Conservation (phyloP, 2,797 vertebrate species). For the Alcedo atthis region DNA sequence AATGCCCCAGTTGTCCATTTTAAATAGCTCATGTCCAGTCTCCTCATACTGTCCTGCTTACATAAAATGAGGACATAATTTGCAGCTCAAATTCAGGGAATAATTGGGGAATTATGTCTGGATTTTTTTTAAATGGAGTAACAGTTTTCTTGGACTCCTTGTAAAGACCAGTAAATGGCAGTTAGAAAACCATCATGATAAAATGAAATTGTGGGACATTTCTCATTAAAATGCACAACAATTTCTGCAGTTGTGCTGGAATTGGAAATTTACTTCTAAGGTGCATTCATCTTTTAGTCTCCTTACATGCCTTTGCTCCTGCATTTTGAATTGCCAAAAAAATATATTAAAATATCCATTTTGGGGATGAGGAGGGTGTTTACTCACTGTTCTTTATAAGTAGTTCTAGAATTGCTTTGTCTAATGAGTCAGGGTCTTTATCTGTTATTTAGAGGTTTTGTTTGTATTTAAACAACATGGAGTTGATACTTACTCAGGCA, state of each 20-base stretch:
- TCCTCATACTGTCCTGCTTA: not conserved
- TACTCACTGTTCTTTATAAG: not conserved
- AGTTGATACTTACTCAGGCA: not conserved
- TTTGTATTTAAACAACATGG: not conserved
- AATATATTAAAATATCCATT: not conserved
- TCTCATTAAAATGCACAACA: not conserved
- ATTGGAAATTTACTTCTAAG: not conserved
- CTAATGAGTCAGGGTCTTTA: not conserved
- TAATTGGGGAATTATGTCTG: not conserved
- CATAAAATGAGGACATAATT: slow-evolving; percentile 7
- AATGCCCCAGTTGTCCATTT: not conserved
- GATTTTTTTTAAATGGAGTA: not conserved
- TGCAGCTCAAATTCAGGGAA: not conserved
- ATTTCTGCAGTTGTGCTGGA: not conserved
- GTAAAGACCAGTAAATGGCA: not conserved
- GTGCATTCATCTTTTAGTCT: not conserved
- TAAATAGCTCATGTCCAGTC: not conserved
- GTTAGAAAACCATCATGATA: not conserved
- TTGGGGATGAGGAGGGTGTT: not conserved
- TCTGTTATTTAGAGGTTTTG: not conserved
- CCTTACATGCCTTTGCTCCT: not conserved
- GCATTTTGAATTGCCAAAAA: not conserved
- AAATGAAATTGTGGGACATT: not conserved
- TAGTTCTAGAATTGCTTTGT: not conserved
- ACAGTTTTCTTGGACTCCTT: not conserved